phyloP scores from a whole-genome alignment of 2,888 invertebrate genomes.

The Cetonia aurata region DNA sequence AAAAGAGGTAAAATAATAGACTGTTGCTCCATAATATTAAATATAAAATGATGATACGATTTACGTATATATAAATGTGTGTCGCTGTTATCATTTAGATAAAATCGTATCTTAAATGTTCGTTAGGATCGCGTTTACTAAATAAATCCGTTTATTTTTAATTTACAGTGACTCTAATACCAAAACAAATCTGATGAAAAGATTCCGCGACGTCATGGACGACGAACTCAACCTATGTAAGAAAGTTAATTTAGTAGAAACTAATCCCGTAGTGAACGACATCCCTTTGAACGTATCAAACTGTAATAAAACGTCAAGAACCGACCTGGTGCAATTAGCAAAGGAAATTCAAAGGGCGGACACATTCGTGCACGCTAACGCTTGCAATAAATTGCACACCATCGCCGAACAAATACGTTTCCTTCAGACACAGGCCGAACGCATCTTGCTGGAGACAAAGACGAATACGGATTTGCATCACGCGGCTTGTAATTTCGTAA shows the following conservation, averaged over 20 bases:
- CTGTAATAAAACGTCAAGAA: constrained; percentile 31
- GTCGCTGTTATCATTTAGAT: no score
- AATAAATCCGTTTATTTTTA: no score
- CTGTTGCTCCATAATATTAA: no score
- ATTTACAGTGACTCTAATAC: no score
- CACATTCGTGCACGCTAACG: constrained; percentile 71
- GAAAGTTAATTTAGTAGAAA: constrained; percentile 42
- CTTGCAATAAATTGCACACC: constrained; percentile 74
- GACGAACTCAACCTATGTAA: constrained; percentile 28
- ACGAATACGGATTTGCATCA: constrained; percentile 74
- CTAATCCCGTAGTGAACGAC: constrained; percentile 12
- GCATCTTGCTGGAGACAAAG: constrained; percentile 72
- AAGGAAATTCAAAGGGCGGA: constrained; percentile 67
- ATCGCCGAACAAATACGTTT: constrained; percentile 78
- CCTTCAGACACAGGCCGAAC: constrained; percentile 75
- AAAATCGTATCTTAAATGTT: no score
- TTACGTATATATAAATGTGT: no score
- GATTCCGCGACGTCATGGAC: constrained; percentile 14
- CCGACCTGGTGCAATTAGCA: constrained; percentile 47
- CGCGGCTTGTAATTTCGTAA: constrained; percentile 80
- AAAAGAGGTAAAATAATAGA: no score
- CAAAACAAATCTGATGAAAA: constrained; percentile 4
- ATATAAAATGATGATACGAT: no score
- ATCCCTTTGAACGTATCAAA: constrained; percentile 25
- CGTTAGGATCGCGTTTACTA: no score